These are phyloP conservation scores for Hydrozoanthus gracilis DNA, from an alignment of 92 coral and sea anemone genomes.

Conservation along the genomic window DNA sequence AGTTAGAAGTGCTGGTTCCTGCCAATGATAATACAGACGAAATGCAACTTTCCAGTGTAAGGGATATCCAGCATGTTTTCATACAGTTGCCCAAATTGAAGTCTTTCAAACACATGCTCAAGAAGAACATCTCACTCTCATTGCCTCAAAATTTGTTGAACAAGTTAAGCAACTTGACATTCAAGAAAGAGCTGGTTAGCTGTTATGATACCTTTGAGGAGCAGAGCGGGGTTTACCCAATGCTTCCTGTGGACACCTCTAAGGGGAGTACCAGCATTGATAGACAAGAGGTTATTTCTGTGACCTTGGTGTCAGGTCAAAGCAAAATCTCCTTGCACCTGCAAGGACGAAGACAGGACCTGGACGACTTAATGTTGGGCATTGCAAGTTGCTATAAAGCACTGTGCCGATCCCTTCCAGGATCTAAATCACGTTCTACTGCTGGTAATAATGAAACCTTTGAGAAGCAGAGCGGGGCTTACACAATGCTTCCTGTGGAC, in stretches of 20 bases:
- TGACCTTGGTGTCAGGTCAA: no score
- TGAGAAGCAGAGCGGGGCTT: no score
- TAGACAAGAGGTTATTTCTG: slow-evolving; percentile 23
- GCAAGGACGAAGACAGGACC: no score
- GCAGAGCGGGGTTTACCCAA: slow-evolving; percentile 8
- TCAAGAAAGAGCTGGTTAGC: slow-evolving; percentile 87
- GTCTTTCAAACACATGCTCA: slow-evolving; percentile 80
- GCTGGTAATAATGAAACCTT: no score
- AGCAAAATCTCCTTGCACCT: slow-evolving; percentile 55
- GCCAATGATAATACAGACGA: slow-evolving; percentile 68
- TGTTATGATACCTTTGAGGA: slow-evolving; percentile 76
- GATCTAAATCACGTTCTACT: no score
- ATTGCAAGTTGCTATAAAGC: slow-evolving; percentile 56
- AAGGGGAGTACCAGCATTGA: slow-evolving; percentile 73
- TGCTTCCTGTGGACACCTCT: slow-evolving; percentile 73
- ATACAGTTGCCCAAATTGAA: slow-evolving; percentile 76
- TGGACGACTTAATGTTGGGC: no score
- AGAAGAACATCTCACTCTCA: slow-evolving; percentile 43
- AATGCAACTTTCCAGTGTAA: slow-evolving; percentile 63
- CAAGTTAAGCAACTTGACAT: slow-evolving; percentile 78
- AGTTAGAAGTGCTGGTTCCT: slow-evolving; percentile 85
- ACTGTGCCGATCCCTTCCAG: no score
- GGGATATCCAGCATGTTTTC: slow-evolving; percentile 73
- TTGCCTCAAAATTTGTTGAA: slow-evolving; percentile 65
- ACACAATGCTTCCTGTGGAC: no score